A percentile compares a stretch with the other conserved stretches of the same genome.
phyloP scores from a whole-genome alignment of 2,797 vertebrate genomes.

The Halcyon smyrnensis region DNA sequence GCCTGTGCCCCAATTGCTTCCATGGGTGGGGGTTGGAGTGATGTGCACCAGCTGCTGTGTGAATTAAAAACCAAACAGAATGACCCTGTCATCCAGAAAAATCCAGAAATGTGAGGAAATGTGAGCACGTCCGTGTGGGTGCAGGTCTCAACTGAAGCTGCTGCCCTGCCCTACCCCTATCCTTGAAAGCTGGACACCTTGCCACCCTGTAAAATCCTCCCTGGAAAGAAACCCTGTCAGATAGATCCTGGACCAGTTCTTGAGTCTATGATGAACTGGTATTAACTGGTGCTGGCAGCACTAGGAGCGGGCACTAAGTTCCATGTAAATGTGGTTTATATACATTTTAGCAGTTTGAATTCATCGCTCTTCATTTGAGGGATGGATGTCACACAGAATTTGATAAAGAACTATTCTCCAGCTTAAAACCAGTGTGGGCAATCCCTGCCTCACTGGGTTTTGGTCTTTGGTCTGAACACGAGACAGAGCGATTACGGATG shows the following conservation, averaged over 20 bases:
- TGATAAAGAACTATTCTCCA: background rate
- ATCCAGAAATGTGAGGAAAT: background rate
- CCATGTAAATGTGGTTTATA: background rate
- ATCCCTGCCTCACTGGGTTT: background rate
- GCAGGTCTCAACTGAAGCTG: background rate
- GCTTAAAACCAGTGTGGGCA: accelerated
- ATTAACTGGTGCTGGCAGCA: background rate
- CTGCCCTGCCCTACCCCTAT: background rate
- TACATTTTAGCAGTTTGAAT: background rate
- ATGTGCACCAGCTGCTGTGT: background rate
- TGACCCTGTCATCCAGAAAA: background rate
- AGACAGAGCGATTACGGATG: background rate
- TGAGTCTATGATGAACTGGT: background rate
- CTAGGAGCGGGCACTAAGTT: background rate
- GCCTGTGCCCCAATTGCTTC: background rate
- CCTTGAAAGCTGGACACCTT: background rate
- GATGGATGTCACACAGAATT: background rate
- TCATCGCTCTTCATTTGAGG: background rate
- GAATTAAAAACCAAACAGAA: background rate
- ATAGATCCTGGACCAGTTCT: background rate
- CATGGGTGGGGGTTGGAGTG: accelerated
- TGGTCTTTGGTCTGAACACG: background rate
- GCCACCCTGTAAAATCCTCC: background rate
- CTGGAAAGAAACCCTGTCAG: background rate
- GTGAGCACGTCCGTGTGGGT: background rate